phyloP scores from a whole-genome alignment of 2,113 vertebrate genomes.

The Istiophorus platypterus region DNA sequence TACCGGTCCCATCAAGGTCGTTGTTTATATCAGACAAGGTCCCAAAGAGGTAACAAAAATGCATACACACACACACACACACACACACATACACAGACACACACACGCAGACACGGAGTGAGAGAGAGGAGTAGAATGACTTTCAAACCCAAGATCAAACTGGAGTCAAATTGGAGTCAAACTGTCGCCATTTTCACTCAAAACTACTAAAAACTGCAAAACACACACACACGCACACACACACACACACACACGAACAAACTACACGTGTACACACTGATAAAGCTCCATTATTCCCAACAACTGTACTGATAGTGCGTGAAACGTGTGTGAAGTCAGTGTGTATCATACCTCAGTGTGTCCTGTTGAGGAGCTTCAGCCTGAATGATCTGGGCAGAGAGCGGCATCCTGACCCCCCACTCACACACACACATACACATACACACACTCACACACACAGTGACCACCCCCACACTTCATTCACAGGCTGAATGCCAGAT shows the following conservation, averaged over 20 bases:
- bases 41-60: no score
- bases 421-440: slow-evolving; percentile 16
- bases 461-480: slow-evolving; percentile 18
- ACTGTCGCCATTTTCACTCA: background rate
- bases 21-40: no score
- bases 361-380: slow-evolving; percentile 43
- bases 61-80: no score
- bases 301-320: background rate
- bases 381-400: slow-evolving; percentile 43
- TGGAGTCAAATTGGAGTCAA: background rate
- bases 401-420: slow-evolving; percentile 57
- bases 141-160: background rate
- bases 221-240: background rate
- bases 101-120: background rate
- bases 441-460: background rate
- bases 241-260: background rate
- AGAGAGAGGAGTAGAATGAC: background rate
- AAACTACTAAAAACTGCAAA: background rate
- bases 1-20: no score
- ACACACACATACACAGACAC: background rate
- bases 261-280: background rate
- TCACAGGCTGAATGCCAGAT: slow-evolving; percentile 68
- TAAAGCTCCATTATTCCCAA: background rate
- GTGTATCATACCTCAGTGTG: slow-evolving; percentile 51
- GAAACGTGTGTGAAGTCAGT: background rate